Conservation (phyloP, 2,888 invertebrate species). For the Mythimna impura region DNA sequence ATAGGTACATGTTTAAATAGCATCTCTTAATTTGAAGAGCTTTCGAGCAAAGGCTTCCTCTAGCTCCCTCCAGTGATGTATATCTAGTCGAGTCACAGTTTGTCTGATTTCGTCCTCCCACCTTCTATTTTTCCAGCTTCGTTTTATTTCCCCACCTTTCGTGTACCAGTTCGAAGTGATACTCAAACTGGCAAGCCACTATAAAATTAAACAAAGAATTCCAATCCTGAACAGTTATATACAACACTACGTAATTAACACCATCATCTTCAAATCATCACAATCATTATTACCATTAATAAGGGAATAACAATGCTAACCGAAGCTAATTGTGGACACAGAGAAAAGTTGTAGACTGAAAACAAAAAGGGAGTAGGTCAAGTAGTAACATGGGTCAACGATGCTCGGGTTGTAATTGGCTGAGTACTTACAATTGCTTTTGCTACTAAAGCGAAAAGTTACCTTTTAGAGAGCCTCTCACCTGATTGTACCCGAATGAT, state of each 20-base stretch:
- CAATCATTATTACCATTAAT: conserved; percentile 34
- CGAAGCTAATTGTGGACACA: conserved; percentile 49
- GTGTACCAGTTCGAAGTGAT: too few relatives aligned
- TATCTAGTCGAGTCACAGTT: too few relatives aligned
- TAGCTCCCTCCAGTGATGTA: too few relatives aligned
- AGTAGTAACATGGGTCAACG: conserved; percentile 65
- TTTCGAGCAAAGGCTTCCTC: too few relatives aligned
- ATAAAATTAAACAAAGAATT: background rate
- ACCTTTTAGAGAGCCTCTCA: conserved; percentile 11
- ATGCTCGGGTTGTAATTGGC: conserved; percentile 47
- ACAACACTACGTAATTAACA: conserved; percentile 31
- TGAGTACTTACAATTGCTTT: conserved; percentile 46
- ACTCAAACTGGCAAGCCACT: background rate
- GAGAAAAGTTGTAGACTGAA: conserved; percentile 39
- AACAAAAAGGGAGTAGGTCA: conserved; percentile 69
- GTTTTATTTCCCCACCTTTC: too few relatives aligned
- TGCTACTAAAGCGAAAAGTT: conserved; percentile 46
- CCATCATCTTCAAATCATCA: conserved; percentile 34
- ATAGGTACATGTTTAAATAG: too few relatives aligned
- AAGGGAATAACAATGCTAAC: conserved; percentile 44
- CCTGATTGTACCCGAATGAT: conserved; percentile 4
- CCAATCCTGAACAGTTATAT: background rate
- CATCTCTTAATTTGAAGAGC: too few relatives aligned
- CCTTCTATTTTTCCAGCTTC: too few relatives aligned
- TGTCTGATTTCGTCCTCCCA: too few relatives aligned